Percentiles rank a stretch among this genome's conserved stretches.
phyloP scores from a whole-genome alignment of 1,140 invertebrate species.

The Bathynomus jamesi region DNA sequence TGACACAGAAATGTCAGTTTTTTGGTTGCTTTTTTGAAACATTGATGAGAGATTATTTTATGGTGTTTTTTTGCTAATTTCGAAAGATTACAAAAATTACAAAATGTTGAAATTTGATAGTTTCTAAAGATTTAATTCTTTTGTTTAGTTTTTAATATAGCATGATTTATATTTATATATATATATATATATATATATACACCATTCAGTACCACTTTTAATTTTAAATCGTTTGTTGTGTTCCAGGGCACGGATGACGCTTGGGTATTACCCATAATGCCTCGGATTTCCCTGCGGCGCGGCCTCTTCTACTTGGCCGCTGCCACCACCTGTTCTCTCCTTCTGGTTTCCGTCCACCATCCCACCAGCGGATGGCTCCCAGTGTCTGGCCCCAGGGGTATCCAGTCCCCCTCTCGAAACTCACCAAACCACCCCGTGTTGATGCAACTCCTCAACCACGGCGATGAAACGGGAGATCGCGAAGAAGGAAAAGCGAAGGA shows the following conservation, averaged over 20 bases:
- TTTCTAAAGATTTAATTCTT: too few species aligned
- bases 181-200: too few species aligned
- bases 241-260: background rate
- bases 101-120: too few species aligned
- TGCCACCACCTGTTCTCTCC: conserved; percentile 44
- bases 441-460: conserved; percentile 37
- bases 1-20: too few species aligned
- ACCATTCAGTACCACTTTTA: too few species aligned
- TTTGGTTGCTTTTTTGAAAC: too few species aligned
- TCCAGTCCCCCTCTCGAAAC: conserved; percentile 9
- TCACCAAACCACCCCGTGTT: conserved; percentile 40
- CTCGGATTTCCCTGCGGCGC: conserved; percentile 47
- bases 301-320: conserved; percentile 48
- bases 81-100: too few species aligned
- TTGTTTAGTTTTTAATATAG: too few species aligned
- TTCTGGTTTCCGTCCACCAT: conserved; percentile 47
- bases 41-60: too few species aligned
- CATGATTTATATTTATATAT: too few species aligned
- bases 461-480: conserved; percentile 18
- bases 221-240: too few species aligned
- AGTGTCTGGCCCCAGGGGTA: conserved; percentile 35
- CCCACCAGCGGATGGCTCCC: conserved; percentile 38
- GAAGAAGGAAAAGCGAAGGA: conserved; percentile 9
- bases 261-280: conserved; percentile 24
- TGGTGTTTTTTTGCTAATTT: too few species aligned